Evolutionary conservation across 35 echinoderm and acorn worm species (phyloP).

Genomic region (Acanthaster planci): DNA sequence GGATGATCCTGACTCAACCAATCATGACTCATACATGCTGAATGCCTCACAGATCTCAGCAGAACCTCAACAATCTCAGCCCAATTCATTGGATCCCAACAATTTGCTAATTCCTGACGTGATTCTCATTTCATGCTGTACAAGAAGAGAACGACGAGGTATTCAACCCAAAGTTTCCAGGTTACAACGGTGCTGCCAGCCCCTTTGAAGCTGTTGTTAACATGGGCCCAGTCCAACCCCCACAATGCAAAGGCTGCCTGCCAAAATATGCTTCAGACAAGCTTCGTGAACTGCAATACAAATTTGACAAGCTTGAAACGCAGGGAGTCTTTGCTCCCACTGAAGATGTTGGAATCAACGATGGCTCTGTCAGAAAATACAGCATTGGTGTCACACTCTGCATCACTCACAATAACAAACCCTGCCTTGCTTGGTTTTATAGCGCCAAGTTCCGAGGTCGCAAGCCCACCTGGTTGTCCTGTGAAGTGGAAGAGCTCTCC

Average conservation of each 20-base stretch:
- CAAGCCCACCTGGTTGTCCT: slow-evolving; percentile 42
- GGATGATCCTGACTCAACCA: not conserved
- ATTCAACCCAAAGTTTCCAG: slow-evolving; percentile 32
- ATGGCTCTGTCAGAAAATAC: slow-evolving; percentile 39
- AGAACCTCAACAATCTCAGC: not conserved
- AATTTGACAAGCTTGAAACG: slow-evolving; percentile 67
- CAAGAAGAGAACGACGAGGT: slow-evolving; percentile 35
- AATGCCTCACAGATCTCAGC: no score
- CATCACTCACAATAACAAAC: slow-evolving; percentile 16
- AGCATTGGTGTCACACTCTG: slow-evolving; percentile 51
- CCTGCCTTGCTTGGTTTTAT: not conserved
- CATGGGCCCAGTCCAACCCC: slow-evolving; percentile 62
- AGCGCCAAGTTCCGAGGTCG: not conserved
- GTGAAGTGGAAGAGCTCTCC: slow-evolving; percentile 53
- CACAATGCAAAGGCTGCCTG: slow-evolving; percentile 40
- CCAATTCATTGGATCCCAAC: no score
- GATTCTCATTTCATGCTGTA: slow-evolving; percentile 42
- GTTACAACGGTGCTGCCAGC: slow-evolving; percentile 53
- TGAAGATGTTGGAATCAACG: no score
- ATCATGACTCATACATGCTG: not conserved
- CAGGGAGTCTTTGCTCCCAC: not conserved
- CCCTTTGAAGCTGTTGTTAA: slow-evolving; percentile 51
- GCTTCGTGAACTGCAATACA: slow-evolving; percentile 62
- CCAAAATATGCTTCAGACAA: slow-evolving; percentile 52
- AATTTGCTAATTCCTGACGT: no score